Evolutionary conservation across 35 echinoderm and acorn worm species (phyloP).

Genomic region (Lytechinus pictus): DNA sequence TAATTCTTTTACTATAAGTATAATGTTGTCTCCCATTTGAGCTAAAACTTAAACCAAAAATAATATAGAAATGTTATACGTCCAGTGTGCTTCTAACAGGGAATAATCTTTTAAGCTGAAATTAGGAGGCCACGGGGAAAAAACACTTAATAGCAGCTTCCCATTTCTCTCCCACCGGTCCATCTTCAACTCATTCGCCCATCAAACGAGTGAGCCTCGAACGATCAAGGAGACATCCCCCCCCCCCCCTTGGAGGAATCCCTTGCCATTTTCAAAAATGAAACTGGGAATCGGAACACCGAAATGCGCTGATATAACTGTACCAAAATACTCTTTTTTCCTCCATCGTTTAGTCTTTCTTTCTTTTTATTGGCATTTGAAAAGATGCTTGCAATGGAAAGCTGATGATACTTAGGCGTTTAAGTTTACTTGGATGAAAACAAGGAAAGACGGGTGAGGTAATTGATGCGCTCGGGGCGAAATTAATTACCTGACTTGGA

Average conservation of each 20-base stretch:
- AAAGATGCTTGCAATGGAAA: not conserved
- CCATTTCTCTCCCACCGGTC: not conserved
- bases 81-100: too few species aligned
- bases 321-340: conserved; percentile 24
- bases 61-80: too few species aligned
- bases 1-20: too few species aligned
- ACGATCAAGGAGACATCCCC: not conserved
- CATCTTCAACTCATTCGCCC: not conserved
- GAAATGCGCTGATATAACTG: not conserved
- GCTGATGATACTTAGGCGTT: conserved; percentile 29
- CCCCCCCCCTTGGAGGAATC: too few species aligned
- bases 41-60: too few species aligned
- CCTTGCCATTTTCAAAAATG: not conserved
- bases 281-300: not conserved
- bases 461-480: conserved; percentile 36
- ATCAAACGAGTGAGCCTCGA: not conserved
- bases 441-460: conserved; percentile 45
- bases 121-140: too few species aligned
- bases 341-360: not conserved
- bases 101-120: too few species aligned
- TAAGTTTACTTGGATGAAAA: conserved; percentile 50
- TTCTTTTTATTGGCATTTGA: not conserved
- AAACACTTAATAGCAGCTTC: not conserved
- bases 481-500: conserved; percentile 52
- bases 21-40: too few species aligned